phyloP scores from a whole-genome alignment of 2,113 vertebrate genomes.

The Poeciliopsis occidentalis region DNA sequence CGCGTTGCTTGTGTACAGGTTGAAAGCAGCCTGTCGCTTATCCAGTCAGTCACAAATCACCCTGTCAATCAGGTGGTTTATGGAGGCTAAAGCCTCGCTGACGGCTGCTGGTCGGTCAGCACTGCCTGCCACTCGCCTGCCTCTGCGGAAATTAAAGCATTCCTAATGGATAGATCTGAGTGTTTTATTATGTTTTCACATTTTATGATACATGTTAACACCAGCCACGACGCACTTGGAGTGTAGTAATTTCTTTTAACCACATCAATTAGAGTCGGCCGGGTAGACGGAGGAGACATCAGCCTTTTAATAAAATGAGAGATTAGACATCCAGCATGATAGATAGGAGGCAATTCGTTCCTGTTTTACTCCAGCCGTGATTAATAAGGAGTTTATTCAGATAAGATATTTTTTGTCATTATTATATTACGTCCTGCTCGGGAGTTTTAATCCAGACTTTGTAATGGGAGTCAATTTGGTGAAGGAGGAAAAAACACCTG shows the following conservation, averaged over 20 bases:
- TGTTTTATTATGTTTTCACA: no score
- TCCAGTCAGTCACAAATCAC: slow-evolving; percentile 76
- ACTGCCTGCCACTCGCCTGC: slow-evolving; percentile 64
- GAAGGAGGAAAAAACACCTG: no score
- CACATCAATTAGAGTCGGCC: no score
- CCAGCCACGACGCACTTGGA: no score
- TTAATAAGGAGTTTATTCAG: slow-evolving; percentile 36
- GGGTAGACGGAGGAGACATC: no score
- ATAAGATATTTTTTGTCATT: slow-evolving; percentile 26
- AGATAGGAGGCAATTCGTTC: slow-evolving; percentile 48
- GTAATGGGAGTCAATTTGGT: slow-evolving; percentile 15
- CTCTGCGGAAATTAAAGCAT: slow-evolving; percentile 62
- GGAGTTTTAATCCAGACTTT: slow-evolving; percentile 5
- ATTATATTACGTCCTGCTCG: slow-evolving; percentile 16
- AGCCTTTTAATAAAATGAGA: no score
- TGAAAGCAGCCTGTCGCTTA: slow-evolving; percentile 60
- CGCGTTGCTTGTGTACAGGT: slow-evolving; percentile 22
- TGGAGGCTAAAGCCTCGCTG: slow-evolving; percentile 62
- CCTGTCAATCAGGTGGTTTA: slow-evolving; percentile 71
- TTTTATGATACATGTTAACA: no score
- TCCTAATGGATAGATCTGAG: slow-evolving; percentile 64
- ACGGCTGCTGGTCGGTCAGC: slow-evolving; percentile 57
- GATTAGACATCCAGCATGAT: slow-evolving; percentile 43
- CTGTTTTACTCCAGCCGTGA: slow-evolving; percentile 30
- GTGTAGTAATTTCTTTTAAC: no score